A percentile compares a stretch with the other conserved stretches of the same genome.
phyloP scores from a whole-genome alignment of 2,113 vertebrate species.

The Urocynchramus pylzowi region DNA sequence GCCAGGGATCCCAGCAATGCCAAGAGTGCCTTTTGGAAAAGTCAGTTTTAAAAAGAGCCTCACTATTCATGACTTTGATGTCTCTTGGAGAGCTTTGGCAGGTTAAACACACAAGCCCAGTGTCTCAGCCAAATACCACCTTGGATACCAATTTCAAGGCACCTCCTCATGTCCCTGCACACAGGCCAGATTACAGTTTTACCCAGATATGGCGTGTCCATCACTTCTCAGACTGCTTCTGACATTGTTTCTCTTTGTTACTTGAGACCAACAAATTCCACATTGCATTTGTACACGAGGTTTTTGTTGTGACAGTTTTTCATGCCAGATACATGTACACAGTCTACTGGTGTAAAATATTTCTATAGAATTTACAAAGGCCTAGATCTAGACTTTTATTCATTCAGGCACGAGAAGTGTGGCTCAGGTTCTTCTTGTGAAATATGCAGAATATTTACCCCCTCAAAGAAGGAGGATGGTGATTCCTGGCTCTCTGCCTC shows the following conservation, averaged over 20 bases:
- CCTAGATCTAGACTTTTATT: background rate
- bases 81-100: background rate
- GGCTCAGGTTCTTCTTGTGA: background rate
- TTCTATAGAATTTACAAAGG: background rate
- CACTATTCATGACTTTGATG: background rate
- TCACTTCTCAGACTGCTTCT: background rate
- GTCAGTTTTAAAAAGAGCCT: background rate
- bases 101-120: background rate
- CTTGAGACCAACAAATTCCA: background rate
- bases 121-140: background rate
- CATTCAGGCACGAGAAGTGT: background rate
- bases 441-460: background rate
- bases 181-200: background rate
- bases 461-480: background rate
- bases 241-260: background rate
- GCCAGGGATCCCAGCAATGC: background rate
- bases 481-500: background rate
- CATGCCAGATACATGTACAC: background rate
- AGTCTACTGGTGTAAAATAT: background rate
- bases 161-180: background rate
- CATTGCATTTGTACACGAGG: background rate
- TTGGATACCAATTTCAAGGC: background rate
- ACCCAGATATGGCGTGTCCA: background rate
- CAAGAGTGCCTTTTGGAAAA: background rate
- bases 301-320: background rate